These are phyloP conservation scores for Rhinoptilus africanus DNA, from an alignment of 2,113 vertebrate genomes.

Conservation along the genomic window DNA sequence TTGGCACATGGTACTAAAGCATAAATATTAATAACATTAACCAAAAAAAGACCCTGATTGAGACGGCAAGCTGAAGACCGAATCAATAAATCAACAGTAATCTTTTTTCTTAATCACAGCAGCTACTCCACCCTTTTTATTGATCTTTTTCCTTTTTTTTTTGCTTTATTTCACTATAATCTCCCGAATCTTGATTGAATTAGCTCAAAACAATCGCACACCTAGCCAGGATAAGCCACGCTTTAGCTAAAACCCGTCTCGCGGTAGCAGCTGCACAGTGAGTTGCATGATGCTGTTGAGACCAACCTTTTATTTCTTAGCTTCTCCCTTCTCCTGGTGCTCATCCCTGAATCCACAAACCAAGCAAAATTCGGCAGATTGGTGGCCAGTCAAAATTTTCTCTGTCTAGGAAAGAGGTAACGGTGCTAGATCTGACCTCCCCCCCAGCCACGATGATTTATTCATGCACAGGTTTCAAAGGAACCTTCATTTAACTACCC, in stretches of 20 bases:
- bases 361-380: accelerated
- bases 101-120: constrained; percentile 26
- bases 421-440: neutral
- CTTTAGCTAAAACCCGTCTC: neutral
- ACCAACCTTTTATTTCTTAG: neutral
- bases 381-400: neutral
- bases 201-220: constrained; percentile 27
- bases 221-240: neutral
- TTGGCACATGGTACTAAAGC: neutral
- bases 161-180: neutral
- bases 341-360: neutral
- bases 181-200: constrained; percentile 22
- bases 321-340: neutral
- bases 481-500: neutral
- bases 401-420: neutral
- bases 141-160: neutral
- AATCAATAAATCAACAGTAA: constrained; percentile 52
- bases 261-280: neutral
- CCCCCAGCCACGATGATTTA: neutral
- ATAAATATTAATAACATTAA: constrained; percentile 37
- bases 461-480: neutral
- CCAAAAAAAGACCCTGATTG: neutral
- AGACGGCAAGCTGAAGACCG: neutral
- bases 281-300: neutral
- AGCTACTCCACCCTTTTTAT: constrained; percentile 20